Percentiles rank a stretch among this genome's conserved stretches.
These are phyloP conservation scores for Macrotus californicus DNA, from an alignment of 2,113 vertebrate genomes.

Conservation along the genomic window DNA sequence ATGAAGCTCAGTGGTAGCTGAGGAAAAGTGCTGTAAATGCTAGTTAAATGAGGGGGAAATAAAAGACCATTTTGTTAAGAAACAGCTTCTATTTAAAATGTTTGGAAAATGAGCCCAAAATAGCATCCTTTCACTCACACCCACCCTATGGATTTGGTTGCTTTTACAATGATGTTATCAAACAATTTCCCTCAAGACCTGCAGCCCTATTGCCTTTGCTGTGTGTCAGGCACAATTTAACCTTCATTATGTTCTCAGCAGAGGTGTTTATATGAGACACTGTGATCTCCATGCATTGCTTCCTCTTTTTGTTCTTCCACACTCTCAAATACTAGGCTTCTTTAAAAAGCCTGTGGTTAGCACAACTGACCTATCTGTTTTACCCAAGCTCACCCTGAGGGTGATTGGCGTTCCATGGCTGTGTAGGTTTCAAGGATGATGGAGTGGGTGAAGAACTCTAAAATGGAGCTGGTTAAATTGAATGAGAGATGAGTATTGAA, in stretches of 20 bases:
- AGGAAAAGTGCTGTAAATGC: neutral
- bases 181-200: neutral
- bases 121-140: neutral
- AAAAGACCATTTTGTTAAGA: neutral
- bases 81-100: slow-evolving; percentile 5
- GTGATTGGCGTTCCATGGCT: neutral
- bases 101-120: neutral
- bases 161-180: slow-evolving; percentile 17
- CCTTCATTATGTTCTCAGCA: slow-evolving; percentile 15
- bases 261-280: neutral
- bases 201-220: neutral
- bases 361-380: neutral
- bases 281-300: neutral
- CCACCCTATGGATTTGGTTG: neutral
- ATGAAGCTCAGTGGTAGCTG: neutral
- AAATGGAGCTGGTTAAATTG: neutral
- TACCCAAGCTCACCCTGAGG: neutral
- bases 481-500: neutral
- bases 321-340: neutral
- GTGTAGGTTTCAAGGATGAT: neutral
- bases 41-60: neutral
- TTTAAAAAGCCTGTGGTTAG: neutral
- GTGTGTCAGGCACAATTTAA: slow-evolving; percentile 22
- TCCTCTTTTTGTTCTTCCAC: slow-evolving; percentile 22
- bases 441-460: neutral